These are phyloP conservation scores for Epinephelus moara DNA, from an alignment of 2,113 vertebrate species.

Conservation along the genomic window DNA sequence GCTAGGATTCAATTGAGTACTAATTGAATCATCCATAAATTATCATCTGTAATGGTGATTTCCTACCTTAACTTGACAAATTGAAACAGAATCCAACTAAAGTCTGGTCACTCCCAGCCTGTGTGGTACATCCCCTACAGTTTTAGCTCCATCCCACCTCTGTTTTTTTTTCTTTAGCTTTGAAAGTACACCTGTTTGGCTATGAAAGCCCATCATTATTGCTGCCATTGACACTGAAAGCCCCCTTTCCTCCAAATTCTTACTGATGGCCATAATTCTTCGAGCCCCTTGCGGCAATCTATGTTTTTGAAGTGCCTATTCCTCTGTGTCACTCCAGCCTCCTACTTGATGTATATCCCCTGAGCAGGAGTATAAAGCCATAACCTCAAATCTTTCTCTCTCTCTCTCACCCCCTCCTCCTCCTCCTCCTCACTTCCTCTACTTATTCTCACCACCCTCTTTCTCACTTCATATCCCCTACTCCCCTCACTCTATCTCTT, in stretches of 20 bases:
- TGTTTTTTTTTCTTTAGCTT: conserved; percentile 64
- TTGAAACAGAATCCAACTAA: conserved; percentile 13
- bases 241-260: conserved; percentile 85
- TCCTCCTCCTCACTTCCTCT: background rate
- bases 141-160: background rate
- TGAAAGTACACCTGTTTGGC: conserved; percentile 75
- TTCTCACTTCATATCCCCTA: conserved; percentile 25
- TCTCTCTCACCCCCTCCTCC: background rate
- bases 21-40: conserved; percentile 74
- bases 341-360: conserved; percentile 85
- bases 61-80: conserved; percentile 30
- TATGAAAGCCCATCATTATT: conserved; percentile 84
- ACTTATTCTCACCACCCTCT: conserved; percentile 24
- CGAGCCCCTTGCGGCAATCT: conserved; percentile 79
- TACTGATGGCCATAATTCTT: conserved; percentile 85
- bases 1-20: conserved; percentile 52
- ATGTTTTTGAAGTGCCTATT: conserved; percentile 83
- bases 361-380: conserved; percentile 78
- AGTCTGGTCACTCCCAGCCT: conserved; percentile 52
- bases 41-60: conserved; percentile 53
- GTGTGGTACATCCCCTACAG: background rate
- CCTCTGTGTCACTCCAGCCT: conserved; percentile 85
- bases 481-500: conserved; percentile 73
- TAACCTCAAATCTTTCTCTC: conserved; percentile 61
- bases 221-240: conserved; percentile 78